Evolutionary conservation across 2,113 vertebrate genomes (phyloP).

Genomic region (Xyrauchen texanus): DNA sequence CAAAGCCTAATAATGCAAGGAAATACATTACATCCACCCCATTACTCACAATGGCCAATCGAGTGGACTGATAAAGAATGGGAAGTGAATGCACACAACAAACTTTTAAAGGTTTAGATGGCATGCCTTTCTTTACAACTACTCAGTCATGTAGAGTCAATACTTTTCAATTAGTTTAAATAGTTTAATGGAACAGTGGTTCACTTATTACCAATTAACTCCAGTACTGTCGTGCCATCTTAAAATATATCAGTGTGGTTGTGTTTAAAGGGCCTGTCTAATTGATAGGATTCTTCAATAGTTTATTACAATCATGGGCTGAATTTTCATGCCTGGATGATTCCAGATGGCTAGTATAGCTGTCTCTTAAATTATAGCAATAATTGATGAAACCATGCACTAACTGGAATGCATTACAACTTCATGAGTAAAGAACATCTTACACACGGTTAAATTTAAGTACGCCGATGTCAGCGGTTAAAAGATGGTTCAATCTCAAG

Average conservation of each 20-base stretch:
- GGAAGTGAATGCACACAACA: not conserved
- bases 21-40: not conserved
- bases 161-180: conserved; percentile 51
- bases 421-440: conserved; percentile 36
- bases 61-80: not conserved
- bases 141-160: conserved; percentile 31
- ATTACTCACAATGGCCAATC: not conserved
- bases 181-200: conserved; percentile 37
- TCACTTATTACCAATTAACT: conserved; percentile 49
- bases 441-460: conserved; percentile 25
- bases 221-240: not conserved
- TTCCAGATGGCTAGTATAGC: conserved; percentile 48
- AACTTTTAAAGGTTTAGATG: not conserved
- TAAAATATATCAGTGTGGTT: conserved; percentile 19
- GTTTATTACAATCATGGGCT: conserved; percentile 20
- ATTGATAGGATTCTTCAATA: conserved; percentile 40
- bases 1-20: not conserved
- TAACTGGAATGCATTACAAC: conserved; percentile 21
- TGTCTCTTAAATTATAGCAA: conserved; percentile 37
- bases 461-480: conserved; percentile 2
- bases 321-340: conserved; percentile 26
- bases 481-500: conserved; percentile 24
- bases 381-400: conserved; percentile 33
- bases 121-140: not conserved
- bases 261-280: conserved; percentile 27